Percentiles rank a stretch among this genome's conserved stretches.
Conservation (phyloP, 2,888 invertebrate genomes). For the Glyphotaelius pellucidus region DNA sequence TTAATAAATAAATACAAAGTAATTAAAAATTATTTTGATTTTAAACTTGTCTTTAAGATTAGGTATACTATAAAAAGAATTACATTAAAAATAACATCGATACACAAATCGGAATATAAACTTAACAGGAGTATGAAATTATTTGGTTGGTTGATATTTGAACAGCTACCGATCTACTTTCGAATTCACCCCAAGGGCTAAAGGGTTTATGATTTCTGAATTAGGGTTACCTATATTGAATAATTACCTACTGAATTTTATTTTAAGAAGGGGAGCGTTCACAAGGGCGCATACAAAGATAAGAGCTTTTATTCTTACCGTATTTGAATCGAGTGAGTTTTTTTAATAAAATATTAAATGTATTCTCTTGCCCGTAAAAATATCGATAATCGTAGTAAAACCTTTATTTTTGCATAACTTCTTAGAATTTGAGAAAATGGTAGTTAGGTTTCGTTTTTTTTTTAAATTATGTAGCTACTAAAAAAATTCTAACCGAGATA, state of each 20-base stretch:
- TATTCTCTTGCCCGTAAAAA: not conserved
- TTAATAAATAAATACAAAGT: no score
- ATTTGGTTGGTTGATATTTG: not conserved
- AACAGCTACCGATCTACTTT: not conserved
- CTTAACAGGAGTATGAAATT: not conserved
- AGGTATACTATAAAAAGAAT: not conserved
- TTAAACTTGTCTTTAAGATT: not conserved
- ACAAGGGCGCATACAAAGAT: not conserved
- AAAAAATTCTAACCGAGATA: no score
- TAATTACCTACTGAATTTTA: not conserved
- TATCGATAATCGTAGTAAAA: not conserved
- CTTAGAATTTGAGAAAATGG: not conserved
- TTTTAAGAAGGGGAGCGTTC: not conserved
- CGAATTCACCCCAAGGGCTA: not conserved
- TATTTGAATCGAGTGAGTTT: not conserved
- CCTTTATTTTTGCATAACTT: not conserved
- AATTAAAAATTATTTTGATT: not conserved
- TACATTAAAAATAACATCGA: not conserved
- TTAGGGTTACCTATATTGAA: conserved; percentile 2
- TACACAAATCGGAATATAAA: not conserved
- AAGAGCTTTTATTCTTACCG: not conserved
- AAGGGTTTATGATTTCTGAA: conserved; percentile 2
- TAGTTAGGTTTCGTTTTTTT: no score
- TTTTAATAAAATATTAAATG: not conserved
- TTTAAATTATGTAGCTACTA: no score